Conservation (phyloP, 2,797 vertebrate genomes). For the Carapus acus region DNA sequence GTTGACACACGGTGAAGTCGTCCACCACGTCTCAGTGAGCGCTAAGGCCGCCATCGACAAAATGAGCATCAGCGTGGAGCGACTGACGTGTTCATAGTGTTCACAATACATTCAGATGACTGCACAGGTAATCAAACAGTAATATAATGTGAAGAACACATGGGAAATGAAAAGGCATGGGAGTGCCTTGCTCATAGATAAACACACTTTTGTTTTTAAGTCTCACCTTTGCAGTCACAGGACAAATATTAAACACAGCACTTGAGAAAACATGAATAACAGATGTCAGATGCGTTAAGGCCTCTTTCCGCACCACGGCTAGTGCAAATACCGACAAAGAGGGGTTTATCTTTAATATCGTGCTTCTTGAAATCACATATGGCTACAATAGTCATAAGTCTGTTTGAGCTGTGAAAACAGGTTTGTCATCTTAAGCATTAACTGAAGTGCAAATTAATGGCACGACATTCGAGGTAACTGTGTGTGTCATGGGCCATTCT, state of each 20-base stretch:
- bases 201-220: background rate
- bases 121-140: background rate
- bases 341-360: too few relatives aligned
- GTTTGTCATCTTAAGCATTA: background rate
- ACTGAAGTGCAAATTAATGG: constrained; percentile 13
- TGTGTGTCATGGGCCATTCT: too few relatives aligned
- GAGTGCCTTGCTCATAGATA: background rate
- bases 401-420: too few relatives aligned
- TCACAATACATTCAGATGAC: background rate
- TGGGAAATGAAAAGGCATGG: background rate
- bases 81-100: constrained; percentile 17
- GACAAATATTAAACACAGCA: constrained; percentile 14
- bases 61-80: constrained; percentile 37
- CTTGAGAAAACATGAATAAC: background rate
- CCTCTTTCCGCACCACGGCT: constrained; percentile 9
- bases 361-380: too few relatives aligned
- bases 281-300: constrained; percentile 10
- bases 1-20: constrained; percentile 61
- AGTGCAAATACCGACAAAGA: background rate
- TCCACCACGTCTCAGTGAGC: constrained; percentile 38
- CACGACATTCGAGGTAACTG: too few relatives aligned
- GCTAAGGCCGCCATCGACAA: constrained; percentile 15
- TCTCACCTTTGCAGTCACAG: background rate
- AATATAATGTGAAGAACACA: background rate
- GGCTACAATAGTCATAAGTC: too few relatives aligned